Evolutionary conservation across 2,113 vertebrate genomes (phyloP).

Genomic region (Tragelaphus buxtoni): DNA sequence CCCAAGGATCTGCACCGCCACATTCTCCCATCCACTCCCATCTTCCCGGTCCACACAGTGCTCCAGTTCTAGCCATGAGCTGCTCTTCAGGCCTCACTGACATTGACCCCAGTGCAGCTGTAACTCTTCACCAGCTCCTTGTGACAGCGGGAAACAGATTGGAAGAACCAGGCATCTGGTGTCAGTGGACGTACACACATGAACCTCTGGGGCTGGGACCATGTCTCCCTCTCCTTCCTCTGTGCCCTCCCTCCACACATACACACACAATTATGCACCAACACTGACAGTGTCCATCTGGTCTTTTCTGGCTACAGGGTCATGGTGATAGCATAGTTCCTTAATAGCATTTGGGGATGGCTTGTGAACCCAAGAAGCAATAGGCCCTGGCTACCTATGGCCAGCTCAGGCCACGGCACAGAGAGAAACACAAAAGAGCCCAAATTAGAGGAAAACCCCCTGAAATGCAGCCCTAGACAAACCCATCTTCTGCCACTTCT

Average conservation of each 20-base stretch:
- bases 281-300: constrained; percentile 49
- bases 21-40: not conserved
- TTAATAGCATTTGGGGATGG: not conserved
- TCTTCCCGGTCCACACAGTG: rapidly evolving
- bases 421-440: not conserved
- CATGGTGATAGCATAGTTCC: constrained; percentile 28
- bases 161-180: constrained; percentile 1
- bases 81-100: not conserved
- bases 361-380: not conserved
- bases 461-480: not conserved
- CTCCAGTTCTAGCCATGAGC: not conserved
- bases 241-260: not conserved
- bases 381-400: not conserved
- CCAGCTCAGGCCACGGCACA: not conserved
- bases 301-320: not conserved
- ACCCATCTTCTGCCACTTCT: not conserved
- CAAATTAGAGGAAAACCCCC: not conserved
- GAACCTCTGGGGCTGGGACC: not conserved
- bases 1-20: constrained; percentile 50
- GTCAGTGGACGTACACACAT: not conserved
- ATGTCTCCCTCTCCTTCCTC: not conserved
- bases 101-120: constrained; percentile 43
- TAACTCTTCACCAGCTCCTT: constrained; percentile 28
- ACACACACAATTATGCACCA: not conserved
- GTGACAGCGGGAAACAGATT: constrained; percentile 31